These are phyloP conservation scores for Pelodiscus sinensis DNA, from an alignment of 2,113 vertebrate genomes.

Conservation along the genomic window DNA sequence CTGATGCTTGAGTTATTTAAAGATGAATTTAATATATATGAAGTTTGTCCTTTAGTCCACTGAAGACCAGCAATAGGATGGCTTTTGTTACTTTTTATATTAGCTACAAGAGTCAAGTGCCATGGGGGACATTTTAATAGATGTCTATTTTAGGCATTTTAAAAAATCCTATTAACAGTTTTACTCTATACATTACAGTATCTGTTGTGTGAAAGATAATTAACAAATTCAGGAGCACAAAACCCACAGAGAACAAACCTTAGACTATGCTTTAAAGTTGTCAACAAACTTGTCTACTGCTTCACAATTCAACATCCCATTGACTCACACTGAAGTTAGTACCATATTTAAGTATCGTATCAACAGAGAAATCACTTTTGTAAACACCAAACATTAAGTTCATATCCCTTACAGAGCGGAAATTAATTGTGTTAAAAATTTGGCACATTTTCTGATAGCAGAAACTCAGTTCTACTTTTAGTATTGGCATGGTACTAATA, in stretches of 20 bases:
- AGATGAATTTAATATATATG: slow-evolving; percentile 67
- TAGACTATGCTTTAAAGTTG: slow-evolving; percentile 21
- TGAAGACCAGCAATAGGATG: slow-evolving; percentile 55
- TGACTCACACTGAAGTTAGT: neutral
- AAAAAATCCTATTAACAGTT: slow-evolving; percentile 48
- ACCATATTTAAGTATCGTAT: neutral
- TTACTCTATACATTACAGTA: slow-evolving; percentile 33
- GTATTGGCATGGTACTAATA: neutral
- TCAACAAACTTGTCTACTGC: slow-evolving; percentile 9
- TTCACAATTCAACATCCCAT: slow-evolving; percentile 35
- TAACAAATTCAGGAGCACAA: neutral
- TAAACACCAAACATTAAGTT: neutral
- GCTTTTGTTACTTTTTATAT: slow-evolving; percentile 63
- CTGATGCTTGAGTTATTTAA: slow-evolving; percentile 70
- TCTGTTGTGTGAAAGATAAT: neutral
- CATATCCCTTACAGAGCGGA: neutral
- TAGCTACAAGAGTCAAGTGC: slow-evolving; percentile 40
- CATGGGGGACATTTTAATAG: slow-evolving; percentile 48
- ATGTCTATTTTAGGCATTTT: slow-evolving; percentile 38
- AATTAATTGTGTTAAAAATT: neutral
- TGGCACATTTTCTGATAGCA: neutral
- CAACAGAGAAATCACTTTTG: neutral
- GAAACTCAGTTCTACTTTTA: neutral
- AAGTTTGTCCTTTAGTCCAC: slow-evolving; percentile 59
- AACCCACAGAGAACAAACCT: neutral